phyloP scores from a whole-genome alignment of 2,113 vertebrate genomes.

The Syngnathus scovelli region DNA sequence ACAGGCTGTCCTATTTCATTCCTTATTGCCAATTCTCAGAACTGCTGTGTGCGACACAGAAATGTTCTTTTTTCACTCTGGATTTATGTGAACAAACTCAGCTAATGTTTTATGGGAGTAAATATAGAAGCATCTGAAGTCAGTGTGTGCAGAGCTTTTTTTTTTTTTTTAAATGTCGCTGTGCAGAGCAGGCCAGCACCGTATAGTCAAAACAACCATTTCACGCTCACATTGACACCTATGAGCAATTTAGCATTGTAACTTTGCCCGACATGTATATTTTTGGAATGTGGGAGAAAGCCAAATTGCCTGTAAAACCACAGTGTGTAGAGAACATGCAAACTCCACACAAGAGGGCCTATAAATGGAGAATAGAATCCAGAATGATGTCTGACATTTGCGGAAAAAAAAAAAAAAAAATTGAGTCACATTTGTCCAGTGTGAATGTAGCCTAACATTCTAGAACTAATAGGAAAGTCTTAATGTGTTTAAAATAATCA shows the following conservation, averaged over 20 bases:
- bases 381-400: no score
- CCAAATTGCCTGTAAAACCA: not conserved
- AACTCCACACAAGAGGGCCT: not conserved
- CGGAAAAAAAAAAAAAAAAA: no score
- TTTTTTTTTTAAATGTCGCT: no score
- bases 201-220: not conserved
- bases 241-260: not conserved
- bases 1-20: constrained; percentile 13
- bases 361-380: not conserved
- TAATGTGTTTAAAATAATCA: no score
- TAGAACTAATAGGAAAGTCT: no score
- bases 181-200: no score
- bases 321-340: not conserved
- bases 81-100: not conserved
- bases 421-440: no score
- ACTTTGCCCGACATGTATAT: not conserved
- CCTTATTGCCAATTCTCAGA: not conserved
- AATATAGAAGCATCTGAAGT: not conserved
- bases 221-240: not conserved
- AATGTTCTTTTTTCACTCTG: not conserved
- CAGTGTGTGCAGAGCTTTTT: not conserved
- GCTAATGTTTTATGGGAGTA: not conserved
- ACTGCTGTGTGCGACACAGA: not conserved
- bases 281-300: not conserved
- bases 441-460: no score